These are phyloP conservation scores for Andrena minutula DNA, from an alignment of 2,888 invertebrate genomes.

Conservation along the genomic window DNA sequence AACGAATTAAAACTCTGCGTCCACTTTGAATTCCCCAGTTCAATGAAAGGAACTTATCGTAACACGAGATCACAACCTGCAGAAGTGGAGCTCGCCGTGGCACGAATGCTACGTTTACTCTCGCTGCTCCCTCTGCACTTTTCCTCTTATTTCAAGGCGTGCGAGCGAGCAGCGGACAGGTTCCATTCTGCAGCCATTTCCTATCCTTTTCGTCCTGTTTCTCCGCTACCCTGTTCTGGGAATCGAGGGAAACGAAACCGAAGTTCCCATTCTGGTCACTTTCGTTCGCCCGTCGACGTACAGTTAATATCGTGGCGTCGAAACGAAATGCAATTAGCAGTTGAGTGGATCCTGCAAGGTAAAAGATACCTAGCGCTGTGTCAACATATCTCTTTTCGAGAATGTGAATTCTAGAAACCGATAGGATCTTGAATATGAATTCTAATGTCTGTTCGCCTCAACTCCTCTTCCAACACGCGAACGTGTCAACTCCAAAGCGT, in stretches of 20 bases:
- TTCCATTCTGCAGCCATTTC: background rate
- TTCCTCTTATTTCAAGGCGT: background rate
- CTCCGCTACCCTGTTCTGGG: background rate
- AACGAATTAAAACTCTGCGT: conserved; percentile 8
- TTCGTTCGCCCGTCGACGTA: background rate
- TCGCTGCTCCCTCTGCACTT: background rate
- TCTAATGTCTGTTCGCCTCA: background rate
- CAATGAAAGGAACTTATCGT: conserved; percentile 5
- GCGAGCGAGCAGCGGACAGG: background rate
- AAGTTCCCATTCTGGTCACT: background rate
- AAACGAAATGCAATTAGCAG: conserved; percentile 22
- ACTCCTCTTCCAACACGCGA: background rate
- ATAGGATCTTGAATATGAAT: background rate
- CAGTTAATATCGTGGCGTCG: background rate
- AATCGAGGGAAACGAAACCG: background rate
- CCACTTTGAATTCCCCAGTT: background rate
- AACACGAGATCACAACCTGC: background rate
- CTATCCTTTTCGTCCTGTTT: background rate
- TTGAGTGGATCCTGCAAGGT: background rate
- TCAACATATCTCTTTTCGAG: too few relatives aligned
- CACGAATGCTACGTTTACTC: background rate
- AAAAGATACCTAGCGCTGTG: too few relatives aligned
- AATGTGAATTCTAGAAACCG: background rate
- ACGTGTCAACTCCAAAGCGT: too few relatives aligned
- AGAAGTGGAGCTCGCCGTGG: background rate